phyloP scores from a whole-genome alignment of 2,888 invertebrate species.

The Metacarcinus magister region DNA sequence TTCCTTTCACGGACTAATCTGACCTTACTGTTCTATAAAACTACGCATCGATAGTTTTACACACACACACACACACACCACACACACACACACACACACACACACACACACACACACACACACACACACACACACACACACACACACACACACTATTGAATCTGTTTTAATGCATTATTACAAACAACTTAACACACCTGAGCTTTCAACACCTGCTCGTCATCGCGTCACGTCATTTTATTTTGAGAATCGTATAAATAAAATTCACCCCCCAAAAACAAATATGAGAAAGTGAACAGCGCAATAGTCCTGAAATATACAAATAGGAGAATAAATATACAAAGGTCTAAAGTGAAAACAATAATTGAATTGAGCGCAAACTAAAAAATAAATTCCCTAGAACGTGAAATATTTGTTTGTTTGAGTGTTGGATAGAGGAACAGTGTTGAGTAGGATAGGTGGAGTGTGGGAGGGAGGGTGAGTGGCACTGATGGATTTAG shows the following conservation, averaged over 20 bases:
- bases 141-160: too few species aligned
- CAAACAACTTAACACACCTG: too few species aligned
- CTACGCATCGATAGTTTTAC: too few species aligned
- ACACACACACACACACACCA: too few species aligned
- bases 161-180: too few species aligned
- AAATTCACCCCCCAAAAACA: neutral
- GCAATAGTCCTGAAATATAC: neutral
- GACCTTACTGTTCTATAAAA: too few species aligned
- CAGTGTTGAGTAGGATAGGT: neutral
- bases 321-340: neutral
- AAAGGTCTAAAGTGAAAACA: conserved; percentile 26
- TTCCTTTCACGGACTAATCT: too few species aligned
- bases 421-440: neutral
- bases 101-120: too few species aligned
- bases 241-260: neutral
- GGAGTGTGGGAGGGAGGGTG: neutral
- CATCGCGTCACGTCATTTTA: neutral
- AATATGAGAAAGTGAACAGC: neutral
- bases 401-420: neutral
- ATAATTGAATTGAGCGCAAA: neutral
- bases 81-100: too few species aligned
- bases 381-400: neutral
- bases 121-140: too few species aligned
- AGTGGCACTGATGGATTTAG: neutral
- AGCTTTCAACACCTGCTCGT: neutral